Evolutionary conservation across 92 coral and sea anemone species (phyloP).

Genomic region (Hydrozoanthus gracilis): DNA sequence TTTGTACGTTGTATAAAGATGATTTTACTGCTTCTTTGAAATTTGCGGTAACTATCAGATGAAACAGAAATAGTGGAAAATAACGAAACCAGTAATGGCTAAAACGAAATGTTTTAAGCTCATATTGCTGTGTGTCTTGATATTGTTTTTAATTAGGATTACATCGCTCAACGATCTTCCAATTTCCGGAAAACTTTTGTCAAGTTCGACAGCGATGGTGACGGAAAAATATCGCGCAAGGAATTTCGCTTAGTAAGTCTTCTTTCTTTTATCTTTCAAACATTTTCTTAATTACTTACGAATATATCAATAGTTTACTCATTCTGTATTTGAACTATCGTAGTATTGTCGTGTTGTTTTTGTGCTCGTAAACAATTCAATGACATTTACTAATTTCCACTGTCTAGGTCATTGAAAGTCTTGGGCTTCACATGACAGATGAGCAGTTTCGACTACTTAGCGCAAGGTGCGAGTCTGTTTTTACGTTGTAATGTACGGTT

Average conservation of each 20-base stretch:
- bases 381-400: not conserved
- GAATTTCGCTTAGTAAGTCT: slow-evolving; percentile 84
- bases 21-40: no score
- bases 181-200: slow-evolving; percentile 94
- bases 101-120: not conserved
- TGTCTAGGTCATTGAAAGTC: slow-evolving; percentile 83
- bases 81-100: no score
- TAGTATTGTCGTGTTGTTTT: not conserved
- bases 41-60: no score
- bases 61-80: no score
- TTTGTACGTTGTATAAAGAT: no score
- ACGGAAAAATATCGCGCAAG: slow-evolving; percentile 92
- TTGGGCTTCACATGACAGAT: slow-evolving; percentile 90
- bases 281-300: not conserved
- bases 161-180: slow-evolving; percentile 90
- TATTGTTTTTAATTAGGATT: slow-evolving; percentile 60
- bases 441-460: slow-evolving; percentile 88
- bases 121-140: not conserved
- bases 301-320: not conserved
- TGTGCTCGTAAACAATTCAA: not conserved
- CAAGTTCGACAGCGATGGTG: slow-evolving; percentile 88
- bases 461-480: slow-evolving; percentile 65
- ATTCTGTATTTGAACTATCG: not conserved
- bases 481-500: not conserved
- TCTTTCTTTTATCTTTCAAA: not conserved